A percentile compares a stretch with the other conserved stretches of the same genome.
phyloP scores from a whole-genome alignment of 2,113 vertebrate species.

The Crotalus tigris region DNA sequence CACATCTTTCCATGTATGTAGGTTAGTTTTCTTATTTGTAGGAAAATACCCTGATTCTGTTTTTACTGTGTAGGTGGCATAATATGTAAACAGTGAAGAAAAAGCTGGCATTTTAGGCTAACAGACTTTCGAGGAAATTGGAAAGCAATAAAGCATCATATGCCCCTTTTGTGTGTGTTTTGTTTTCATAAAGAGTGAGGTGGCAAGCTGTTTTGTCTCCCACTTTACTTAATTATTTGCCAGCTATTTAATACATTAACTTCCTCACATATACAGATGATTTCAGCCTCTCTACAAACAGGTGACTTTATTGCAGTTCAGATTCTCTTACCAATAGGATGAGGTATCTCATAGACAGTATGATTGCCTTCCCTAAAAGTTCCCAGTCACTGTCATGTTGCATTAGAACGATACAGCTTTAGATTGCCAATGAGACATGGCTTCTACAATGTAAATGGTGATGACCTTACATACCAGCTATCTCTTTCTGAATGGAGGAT shows the following conservation, averaged over 20 bases:
- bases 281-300: slow-evolving; percentile 27
- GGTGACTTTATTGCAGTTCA: slow-evolving; percentile 10
- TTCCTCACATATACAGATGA: slow-evolving; percentile 34
- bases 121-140: slow-evolving; percentile 58
- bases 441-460: slow-evolving; percentile 63
- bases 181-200: background rate
- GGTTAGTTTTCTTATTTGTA: slow-evolving; percentile 63
- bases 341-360: slow-evolving; percentile 58
- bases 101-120: slow-evolving; percentile 54
- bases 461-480: slow-evolving; percentile 36
- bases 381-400: slow-evolving; percentile 63
- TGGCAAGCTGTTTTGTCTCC: slow-evolving; percentile 52
- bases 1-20: slow-evolving; percentile 23
- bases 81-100: slow-evolving; percentile 62
- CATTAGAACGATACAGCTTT: slow-evolving; percentile 70
- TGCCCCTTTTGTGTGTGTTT: slow-evolving; percentile 29
- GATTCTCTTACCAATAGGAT: slow-evolving; percentile 34
- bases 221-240: slow-evolving; percentile 36
- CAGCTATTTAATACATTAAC: slow-evolving; percentile 27
- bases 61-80: slow-evolving; percentile 57
- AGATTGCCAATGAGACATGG: slow-evolving; percentile 68
- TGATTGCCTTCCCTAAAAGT: slow-evolving; percentile 57
- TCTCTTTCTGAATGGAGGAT: slow-evolving; percentile 53
- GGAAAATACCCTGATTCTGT: slow-evolving; percentile 58
- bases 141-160: slow-evolving; percentile 60